Base-by-base conservation (phyloP, 2,888 invertebrate species). In the Eledona agricola region DNA sequence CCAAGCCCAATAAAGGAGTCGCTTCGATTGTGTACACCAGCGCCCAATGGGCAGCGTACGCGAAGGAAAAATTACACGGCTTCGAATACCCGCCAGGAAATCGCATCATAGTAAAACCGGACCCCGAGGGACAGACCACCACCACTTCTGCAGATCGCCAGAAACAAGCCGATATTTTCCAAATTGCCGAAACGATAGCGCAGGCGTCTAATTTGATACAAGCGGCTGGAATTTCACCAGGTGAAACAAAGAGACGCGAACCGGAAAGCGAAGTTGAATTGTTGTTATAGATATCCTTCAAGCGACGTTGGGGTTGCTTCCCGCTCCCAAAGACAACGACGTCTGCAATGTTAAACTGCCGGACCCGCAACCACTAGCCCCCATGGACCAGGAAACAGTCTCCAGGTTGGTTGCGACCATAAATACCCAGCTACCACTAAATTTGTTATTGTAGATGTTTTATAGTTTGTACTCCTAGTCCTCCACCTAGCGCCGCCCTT, bases 61-160 rank as follows among this genome's bases (percentile, higher is more conserved):
- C 89, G 31, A 84, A 87, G 63, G 89, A 93, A 60, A 94, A 94
- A 75, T 80, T 96, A 28, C 89, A 95, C 73, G 89, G 90, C 2
- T 89, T 96, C 75, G 95, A 96, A 75, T 96, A 94, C 77, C 95
- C 96, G 0, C 89, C 91, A 11, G 94, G 94, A 9, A 85, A 87
- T 67, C 82, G 88, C 54, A 80, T 95, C 59, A 89, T 89, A 67
- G 88, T 91, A 1, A 85, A 85, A 67, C 86, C 86, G 5, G 85
- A 87, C 49, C 72, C 9, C 16, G 32, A 45, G 9, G 45, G 15
- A 9, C 3, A 25, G 4, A 43, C 12, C 9, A 38, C 47, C 9
- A 7, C 53, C 9, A 13, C 47, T 3, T 47, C 51, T 1, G 9
- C 52, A 1, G 53, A 72, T 10, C 69, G 74, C 15, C 58, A 77